These are phyloP conservation scores for Musca vetustissima DNA, from an alignment of 1,140 invertebrate genomes.

Conservation along the genomic window DNA sequence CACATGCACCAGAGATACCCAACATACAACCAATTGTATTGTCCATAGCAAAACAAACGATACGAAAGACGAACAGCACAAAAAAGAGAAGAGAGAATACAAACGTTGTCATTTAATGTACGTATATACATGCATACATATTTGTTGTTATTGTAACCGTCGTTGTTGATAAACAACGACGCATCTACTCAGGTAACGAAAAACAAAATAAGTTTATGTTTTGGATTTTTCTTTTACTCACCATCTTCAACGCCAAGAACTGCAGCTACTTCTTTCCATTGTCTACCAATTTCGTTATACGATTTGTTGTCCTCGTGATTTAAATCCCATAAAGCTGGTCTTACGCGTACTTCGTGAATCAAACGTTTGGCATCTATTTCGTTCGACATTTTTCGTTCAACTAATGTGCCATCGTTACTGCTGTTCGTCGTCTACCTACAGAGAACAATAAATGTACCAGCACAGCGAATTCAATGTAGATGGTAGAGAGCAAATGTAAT, in stretches of 20 bases:
- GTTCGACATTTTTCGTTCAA: constrained; percentile 42
- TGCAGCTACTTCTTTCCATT: constrained; percentile 39
- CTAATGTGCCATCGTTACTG: neutral
- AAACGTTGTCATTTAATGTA: neutral
- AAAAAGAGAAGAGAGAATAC: neutral
- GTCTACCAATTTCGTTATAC: constrained; percentile 35
- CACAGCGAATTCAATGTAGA: too few relatives aligned
- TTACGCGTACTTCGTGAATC: constrained; percentile 41
- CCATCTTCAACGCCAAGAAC: constrained; percentile 34
- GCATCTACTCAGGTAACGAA: too few relatives aligned
- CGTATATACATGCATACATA: neutral
- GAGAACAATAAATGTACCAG: too few relatives aligned
- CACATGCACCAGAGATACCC: too few relatives aligned
- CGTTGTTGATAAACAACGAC: too few relatives aligned
- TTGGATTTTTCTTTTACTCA: constrained; percentile 31
- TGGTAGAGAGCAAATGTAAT: too few relatives aligned
- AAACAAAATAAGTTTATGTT: too few relatives aligned
- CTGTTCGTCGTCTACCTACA: too few relatives aligned
- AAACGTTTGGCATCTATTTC: constrained; percentile 46
- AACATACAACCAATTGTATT: too few relatives aligned
- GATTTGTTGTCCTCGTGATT: constrained; percentile 40
- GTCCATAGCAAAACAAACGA: too few relatives aligned
- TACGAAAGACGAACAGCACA: neutral
- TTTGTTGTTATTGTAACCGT: neutral
- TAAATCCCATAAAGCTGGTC: constrained; percentile 44